Percentiles rank a stretch among this genome's conserved stretches.
Evolutionary conservation across 2,888 invertebrate species (phyloP).

Genomic region (Caenorhabditis sp.): DNA sequence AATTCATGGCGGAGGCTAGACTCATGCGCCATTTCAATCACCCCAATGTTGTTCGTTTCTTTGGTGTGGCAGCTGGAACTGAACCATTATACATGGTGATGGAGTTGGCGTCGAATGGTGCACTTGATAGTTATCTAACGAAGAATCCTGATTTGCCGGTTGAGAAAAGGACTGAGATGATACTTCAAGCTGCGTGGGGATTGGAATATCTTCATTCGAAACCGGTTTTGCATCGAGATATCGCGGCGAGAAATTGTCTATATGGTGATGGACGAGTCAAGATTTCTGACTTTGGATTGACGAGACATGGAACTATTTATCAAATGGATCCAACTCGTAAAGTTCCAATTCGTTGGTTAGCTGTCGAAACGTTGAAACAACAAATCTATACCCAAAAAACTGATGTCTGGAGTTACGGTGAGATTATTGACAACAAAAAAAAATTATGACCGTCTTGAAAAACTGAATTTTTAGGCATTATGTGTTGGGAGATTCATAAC

Average conservation of each 20-base stretch:
- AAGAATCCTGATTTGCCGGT: conserved; percentile 40
- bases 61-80: conserved; percentile 55
- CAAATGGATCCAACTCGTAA: conserved; percentile 46
- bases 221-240: conserved; percentile 50
- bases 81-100: conserved; percentile 58
- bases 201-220: conserved; percentile 46
- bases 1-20: conserved; percentile 57
- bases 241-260: conserved; percentile 52
- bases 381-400: conserved; percentile 47
- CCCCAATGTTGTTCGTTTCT: conserved; percentile 48
- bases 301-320: conserved; percentile 44
- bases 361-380: conserved; percentile 55
- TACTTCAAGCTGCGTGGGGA: conserved; percentile 35
- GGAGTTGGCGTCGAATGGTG: conserved; percentile 54
- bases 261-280: conserved; percentile 42
- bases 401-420: conserved; percentile 48
- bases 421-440: neutral
- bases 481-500: conserved; percentile 47
- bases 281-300: conserved; percentile 53
- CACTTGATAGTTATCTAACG: conserved; percentile 49
- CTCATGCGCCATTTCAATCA: conserved; percentile 56
- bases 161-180: conserved; percentile 47
- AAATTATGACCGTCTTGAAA: neutral
- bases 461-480: conserved; percentile 37
- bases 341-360: conserved; percentile 59